phyloP scores from a whole-genome alignment of 1,140 invertebrate species.

The Protaetia brevitarsis region DNA sequence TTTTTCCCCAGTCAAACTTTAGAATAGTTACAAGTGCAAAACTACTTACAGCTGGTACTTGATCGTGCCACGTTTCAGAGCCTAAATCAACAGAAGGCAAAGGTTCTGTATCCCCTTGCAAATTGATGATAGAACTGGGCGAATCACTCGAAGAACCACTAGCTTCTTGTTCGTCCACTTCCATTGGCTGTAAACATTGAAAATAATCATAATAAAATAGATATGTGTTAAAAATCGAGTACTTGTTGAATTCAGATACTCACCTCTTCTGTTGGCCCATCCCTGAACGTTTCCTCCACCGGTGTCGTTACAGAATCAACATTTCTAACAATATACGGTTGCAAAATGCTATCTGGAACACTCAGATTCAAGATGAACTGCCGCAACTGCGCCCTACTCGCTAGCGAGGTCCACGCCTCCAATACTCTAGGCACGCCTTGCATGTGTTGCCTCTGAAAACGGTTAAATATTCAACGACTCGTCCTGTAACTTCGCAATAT shows the following conservation, averaged over 20 bases:
- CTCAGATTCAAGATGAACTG: constrained; percentile 33
- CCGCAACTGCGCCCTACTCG: constrained; percentile 34
- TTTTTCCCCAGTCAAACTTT: too few species aligned
- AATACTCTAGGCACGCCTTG: constrained; percentile 38
- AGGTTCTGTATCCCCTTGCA: constrained; percentile 39
- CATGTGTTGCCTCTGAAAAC: constrained; percentile 33
- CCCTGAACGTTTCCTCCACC: not conserved
- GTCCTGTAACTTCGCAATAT: constrained; percentile 24
- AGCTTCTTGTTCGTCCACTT: constrained; percentile 38
- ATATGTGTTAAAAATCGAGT: not conserved
- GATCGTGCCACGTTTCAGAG: constrained; percentile 57
- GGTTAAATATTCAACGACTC: not conserved
- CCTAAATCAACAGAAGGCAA: constrained; percentile 54
- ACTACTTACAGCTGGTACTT: constrained; percentile 51
- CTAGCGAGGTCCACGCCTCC: constrained; percentile 40
- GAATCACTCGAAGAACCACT: constrained; percentile 22
- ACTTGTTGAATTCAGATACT: not conserved
- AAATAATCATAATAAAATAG: not conserved
- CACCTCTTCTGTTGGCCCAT: constrained; percentile 19
- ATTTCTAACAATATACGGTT: constrained; percentile 39
- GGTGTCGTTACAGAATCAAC: constrained; percentile 18
- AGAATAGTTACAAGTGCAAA: not conserved
- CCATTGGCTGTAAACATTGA: constrained; percentile 43
- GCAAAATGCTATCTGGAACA: constrained; percentile 33
- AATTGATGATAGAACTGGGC: constrained; percentile 7